phyloP scores from a whole-genome alignment of 2,797 vertebrate species.

The Danionella dracula region DNA sequence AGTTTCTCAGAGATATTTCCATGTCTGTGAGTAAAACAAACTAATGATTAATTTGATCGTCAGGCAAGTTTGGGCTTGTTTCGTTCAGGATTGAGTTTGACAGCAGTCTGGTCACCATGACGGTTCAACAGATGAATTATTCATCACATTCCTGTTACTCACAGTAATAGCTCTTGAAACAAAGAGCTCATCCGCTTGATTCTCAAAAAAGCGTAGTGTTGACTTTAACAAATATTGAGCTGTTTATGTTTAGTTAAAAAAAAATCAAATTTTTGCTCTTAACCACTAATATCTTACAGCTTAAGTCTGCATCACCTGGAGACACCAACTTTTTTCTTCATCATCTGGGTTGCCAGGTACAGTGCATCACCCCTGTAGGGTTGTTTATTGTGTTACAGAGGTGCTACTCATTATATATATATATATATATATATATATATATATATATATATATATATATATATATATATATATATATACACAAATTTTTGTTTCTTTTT shows the following conservation, averaged over 20 bases:
- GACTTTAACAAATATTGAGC: too few relatives aligned
- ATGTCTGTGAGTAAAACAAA: too few relatives aligned
- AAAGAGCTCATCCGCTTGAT: not conserved
- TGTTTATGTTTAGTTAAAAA: too few relatives aligned
- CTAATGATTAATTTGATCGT: too few relatives aligned
- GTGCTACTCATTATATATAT: too few relatives aligned
- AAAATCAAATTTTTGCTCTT: too few relatives aligned
- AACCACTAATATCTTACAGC: too few relatives aligned
- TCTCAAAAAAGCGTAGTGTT: not conserved
- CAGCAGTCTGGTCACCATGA: not conserved
- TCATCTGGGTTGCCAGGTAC: not conserved
- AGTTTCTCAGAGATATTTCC: too few relatives aligned
- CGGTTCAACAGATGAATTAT: not conserved
- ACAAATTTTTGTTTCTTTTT: not conserved
- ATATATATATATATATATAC: too few relatives aligned
- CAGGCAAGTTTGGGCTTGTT: not conserved
- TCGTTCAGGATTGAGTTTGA: not conserved
- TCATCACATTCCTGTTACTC: not conserved
- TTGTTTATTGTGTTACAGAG: not conserved
- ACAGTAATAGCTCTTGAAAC: not conserved
- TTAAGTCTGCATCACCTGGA: not conserved
- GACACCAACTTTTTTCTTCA: not conserved
- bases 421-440: too few relatives aligned
- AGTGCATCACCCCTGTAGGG: not conserved
- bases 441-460: too few relatives aligned